A percentile compares a stretch with the other conserved stretches of the same genome.
Conservation (phyloP, 2,888 invertebrate genomes). For the Gymnosoma rotundatum region DNA sequence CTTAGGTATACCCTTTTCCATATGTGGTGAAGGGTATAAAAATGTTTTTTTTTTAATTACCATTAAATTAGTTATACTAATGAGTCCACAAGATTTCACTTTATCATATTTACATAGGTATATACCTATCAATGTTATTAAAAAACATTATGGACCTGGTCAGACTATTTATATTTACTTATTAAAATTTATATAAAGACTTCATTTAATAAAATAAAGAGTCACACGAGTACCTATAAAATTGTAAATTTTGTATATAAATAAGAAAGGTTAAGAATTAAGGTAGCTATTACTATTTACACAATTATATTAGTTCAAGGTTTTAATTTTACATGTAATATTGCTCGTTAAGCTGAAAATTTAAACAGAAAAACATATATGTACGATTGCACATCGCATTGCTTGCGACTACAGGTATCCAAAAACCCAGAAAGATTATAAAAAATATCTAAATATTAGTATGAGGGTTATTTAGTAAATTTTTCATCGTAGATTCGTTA, state of each 20-base stretch:
- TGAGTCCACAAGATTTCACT: no score
- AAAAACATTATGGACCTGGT: no score
- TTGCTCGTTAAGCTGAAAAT: conserved; percentile 42
- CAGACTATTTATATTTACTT: no score
- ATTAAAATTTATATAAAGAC: no score
- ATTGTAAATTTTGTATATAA: background rate
- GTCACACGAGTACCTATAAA: no score
- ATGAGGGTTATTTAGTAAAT: conserved; percentile 59
- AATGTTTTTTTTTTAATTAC: no score
- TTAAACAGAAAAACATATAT: conserved; percentile 33
- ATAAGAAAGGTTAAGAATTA: background rate
- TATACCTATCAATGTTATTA: no score
- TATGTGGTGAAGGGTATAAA: no score
- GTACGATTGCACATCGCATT: conserved; percentile 46
- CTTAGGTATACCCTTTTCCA: no score
- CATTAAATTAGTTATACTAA: no score
- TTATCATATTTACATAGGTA: no score
- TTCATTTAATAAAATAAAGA: no score
- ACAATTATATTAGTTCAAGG: conserved; percentile 59
- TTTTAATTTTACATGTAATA: conserved; percentile 54
- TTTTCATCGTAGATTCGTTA: conserved; percentile 26
- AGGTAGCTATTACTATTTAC: conserved; percentile 10
- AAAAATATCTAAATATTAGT: conserved; percentile 51
- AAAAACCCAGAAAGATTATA: conserved; percentile 21
- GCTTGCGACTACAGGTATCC: conserved; percentile 60